Evolutionary conservation across 2,113 vertebrate species (phyloP).

Genomic region (Amazona guildingii): DNA sequence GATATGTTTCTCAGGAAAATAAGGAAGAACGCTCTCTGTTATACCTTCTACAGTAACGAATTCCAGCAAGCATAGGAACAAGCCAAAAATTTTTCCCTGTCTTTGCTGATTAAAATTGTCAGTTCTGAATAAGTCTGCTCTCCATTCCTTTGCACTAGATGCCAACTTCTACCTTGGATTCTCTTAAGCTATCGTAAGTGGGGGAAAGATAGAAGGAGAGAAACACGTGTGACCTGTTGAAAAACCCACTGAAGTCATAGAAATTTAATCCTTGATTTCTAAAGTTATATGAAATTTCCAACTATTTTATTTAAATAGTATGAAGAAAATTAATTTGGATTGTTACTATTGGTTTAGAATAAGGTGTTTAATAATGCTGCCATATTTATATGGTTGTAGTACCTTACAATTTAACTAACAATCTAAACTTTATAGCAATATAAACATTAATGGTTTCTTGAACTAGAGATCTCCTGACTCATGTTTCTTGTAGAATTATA

Average conservation of each 20-base stretch:
- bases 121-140: background rate
- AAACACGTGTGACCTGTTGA: background rate
- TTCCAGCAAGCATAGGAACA: background rate
- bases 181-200: background rate
- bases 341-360: background rate
- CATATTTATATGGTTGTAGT: background rate
- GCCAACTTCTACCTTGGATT: background rate
- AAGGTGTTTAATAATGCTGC: background rate
- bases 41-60: background rate
- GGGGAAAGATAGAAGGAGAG: background rate
- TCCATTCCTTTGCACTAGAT: background rate
- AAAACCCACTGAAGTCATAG: background rate
- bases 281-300: background rate
- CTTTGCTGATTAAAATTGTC: background rate
- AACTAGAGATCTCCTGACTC: background rate
- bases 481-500: background rate
- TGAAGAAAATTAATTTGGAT: background rate
- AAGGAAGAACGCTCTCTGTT: background rate
- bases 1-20: background rate
- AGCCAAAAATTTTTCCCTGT: background rate
- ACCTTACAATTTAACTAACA: background rate
- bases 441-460: background rate
- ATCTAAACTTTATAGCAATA: background rate
- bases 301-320: background rate
- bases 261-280: background rate